Base-by-base conservation (phyloP, 2,888 invertebrate species). In the Apodemia duryi region DNA sequence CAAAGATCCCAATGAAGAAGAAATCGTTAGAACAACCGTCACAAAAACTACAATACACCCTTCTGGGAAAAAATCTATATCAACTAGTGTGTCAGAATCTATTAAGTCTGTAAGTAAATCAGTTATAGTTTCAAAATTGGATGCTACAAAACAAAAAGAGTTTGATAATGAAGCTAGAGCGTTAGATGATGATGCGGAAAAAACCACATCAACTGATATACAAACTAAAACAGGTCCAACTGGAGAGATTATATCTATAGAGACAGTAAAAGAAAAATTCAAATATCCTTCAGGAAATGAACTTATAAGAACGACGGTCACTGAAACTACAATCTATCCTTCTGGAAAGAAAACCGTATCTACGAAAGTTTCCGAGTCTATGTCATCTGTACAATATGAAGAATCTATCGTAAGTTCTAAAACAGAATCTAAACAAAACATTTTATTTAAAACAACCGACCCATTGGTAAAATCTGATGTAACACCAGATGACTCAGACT, bases 81-180 rank as follows among this genome's bases (percentile, higher is more conserved):
- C 70, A 62, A 70, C 67, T 7, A 74, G 69, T 66, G 68, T 73
- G 28, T 71, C 72, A 52, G 72, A 73, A 64, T 65, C 63, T 9
- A 64, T 65, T 21, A 66, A 63, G 65, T 68, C 73, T 35, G 10
- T n/a, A 51, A 60, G 57, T 6, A 49, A 32, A 46, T 49, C 49
- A 35, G 29, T 49, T 29, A 32, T 6, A 6, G 6, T 60, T 60
- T 35, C 57, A 60, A 35, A 35, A n/a, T n/a, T 60, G 13, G 57
- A 60, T 32, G 6, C n/a, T 60, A 6, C n/a, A 6, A 60, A 32
- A 5, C 57, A 13, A 32, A 60, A 60, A 2, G 2, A 32, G 2
- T 6, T 2, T 32, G n/a, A 13, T 7, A 11, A 35, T 32, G 32
- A 60, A 6, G 5, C 57, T 32, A 35, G 13, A 35, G 6, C 32